Percentiles rank a stretch among this genome's conserved stretches.
Conservation (phyloP, 1,140 invertebrate species). For the Rhopalosiphum padi region DNA sequence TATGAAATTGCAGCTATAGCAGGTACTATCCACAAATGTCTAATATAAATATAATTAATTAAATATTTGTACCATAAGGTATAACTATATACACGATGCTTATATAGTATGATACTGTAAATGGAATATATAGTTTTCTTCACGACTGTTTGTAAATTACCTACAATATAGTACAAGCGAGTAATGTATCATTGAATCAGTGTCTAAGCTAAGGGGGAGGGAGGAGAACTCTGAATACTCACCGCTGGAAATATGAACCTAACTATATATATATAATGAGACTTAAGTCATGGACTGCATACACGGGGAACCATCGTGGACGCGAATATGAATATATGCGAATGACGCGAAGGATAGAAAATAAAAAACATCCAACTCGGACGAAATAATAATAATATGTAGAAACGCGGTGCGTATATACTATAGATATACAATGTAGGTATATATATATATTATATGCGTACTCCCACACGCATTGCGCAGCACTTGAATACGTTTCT, state of each 20-base stretch:
- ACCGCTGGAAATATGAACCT: background rate
- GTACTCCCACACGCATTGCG: background rate
- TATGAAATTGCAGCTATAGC: too few species aligned
- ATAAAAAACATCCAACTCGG: background rate
- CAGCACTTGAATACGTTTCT: constrained; percentile 6
- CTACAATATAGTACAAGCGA: too few species aligned
- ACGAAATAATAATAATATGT: background rate
- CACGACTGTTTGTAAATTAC: too few species aligned
- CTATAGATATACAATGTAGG: background rate
- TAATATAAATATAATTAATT: background rate
- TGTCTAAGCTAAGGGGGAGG: background rate
- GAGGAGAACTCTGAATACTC: background rate
- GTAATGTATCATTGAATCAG: background rate
- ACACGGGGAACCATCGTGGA: background rate
- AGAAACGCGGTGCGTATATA: background rate
- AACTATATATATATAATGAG: background rate
- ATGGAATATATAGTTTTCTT: too few species aligned
- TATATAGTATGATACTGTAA: too few species aligned
- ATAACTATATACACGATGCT: too few species aligned
- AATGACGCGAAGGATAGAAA: background rate
- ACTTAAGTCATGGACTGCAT: background rate
- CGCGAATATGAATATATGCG: background rate
- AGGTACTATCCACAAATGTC: background rate
- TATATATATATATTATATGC: background rate
- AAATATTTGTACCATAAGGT: too few species aligned